Evolutionary conservation across 2,888 invertebrate species (phyloP).

Genomic region (Tyria jacobaeae): DNA sequence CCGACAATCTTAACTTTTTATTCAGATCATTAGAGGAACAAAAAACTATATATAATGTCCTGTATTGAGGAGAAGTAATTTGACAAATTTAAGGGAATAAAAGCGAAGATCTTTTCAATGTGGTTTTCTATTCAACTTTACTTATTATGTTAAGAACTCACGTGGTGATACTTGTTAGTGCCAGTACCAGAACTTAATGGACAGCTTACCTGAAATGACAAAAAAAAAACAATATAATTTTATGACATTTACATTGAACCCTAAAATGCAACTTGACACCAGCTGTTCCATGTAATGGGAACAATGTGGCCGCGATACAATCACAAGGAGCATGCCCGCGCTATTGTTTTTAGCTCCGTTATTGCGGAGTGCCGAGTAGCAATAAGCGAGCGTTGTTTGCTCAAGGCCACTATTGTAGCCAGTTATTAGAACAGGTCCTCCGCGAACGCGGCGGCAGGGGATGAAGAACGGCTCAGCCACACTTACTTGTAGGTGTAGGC

Average conservation of each 20-base stretch:
- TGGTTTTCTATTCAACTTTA: background rate
- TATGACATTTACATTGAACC: conserved; percentile 57
- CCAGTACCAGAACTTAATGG: conserved; percentile 12
- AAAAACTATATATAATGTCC: too few species aligned
- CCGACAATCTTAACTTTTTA: background rate
- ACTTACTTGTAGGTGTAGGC: conserved; percentile 57
- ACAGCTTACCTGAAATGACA: conserved; percentile 62
- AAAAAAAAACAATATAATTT: conserved; percentile 49
- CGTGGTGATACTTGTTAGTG: conserved; percentile 7
- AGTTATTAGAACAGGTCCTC: conserved; percentile 79
- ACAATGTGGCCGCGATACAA: conserved; percentile 73
- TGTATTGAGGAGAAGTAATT: too few species aligned
- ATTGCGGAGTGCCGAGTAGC: conserved; percentile 79
- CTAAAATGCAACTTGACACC: conserved; percentile 66
- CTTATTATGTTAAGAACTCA: conserved; percentile 6
- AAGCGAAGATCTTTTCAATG: background rate
- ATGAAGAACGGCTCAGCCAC: conserved; percentile 66
- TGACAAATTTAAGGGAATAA: too few species aligned
- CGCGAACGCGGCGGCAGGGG: conserved; percentile 55
- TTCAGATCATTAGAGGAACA: too few species aligned
- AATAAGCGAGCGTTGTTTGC: conserved; percentile 81
- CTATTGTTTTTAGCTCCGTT: conserved; percentile 81
- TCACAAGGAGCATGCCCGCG: conserved; percentile 70
- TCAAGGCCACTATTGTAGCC: conserved; percentile 78
- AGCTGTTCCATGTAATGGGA: conserved; percentile 67